Evolutionary conservation across 2,113 vertebrate species (phyloP), one percentile per base, ranked within the genome.

Genomic region (Acrocephalus arundinaceus): DNA sequence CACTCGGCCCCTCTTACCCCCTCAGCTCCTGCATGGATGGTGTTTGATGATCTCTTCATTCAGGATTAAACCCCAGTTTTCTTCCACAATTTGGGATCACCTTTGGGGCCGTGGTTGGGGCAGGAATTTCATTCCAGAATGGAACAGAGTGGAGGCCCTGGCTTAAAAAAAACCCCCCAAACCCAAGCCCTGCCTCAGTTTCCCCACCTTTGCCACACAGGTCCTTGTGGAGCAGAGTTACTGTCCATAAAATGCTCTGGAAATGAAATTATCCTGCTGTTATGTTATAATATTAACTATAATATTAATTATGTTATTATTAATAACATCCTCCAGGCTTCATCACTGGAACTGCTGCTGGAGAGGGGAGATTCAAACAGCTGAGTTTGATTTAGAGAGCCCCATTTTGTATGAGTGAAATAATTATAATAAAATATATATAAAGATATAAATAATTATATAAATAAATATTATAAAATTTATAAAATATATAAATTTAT

Each of bases 51-150:
- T 22, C 18, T 10, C 28, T 65, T 21, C 25, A 8, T 16, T 31
- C 39, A 37, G 66, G 51, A 49, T 12, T 2, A 2, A 85, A n/a
- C 48, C 30, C 16, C 8, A 5, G 7, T 71, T 61, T 41, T 17
- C 57, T 18, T 28, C 39, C 1, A 0, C 30, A 41, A 5, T 0
- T 1, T 1, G 3, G 14, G 27, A 21, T 54, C 70, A 61, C 19
- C 19, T n/a, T 31, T 1, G 5, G 30, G 58, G 63, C 80, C 72
- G 72, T 31, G 62, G 14, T 5, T 46, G 49, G 49, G 19, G 7
- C 41, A 67, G 62, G 27, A 57, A 57, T 25, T 27, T 57, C 51
- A 54, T 39, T 39, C 37, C 43, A 15, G 25, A 46, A 19, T 1
- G 3, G 25, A 14, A 20, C 21, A 9, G 37, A 39, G 11, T 23